These are phyloP conservation scores for Andrena cerasifolii DNA, from an alignment of 1,140 invertebrate species.

Conservation along the genomic window DNA sequence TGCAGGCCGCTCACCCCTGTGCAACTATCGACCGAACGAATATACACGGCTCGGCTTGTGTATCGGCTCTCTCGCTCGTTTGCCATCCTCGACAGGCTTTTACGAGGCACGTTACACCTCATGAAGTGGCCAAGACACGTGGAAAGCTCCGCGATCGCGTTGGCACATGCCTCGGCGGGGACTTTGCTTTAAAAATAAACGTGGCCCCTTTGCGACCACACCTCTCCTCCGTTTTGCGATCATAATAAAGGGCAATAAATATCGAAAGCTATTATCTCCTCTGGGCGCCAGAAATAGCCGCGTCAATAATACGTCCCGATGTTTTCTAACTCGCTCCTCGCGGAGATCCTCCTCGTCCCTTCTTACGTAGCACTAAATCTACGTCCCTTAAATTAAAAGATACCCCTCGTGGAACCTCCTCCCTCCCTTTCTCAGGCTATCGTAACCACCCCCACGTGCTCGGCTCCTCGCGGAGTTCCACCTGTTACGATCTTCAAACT, in stretches of 20 bases:
- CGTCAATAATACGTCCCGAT: constrained; percentile 13
- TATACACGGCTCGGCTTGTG: constrained; percentile 39
- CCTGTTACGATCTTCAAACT: constrained; percentile 6
- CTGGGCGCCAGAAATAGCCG: constrained; percentile 35
- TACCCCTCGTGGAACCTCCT: no score
- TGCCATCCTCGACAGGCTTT: constrained; percentile 29
- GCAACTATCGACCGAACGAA: constrained; percentile 70
- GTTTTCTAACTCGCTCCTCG: constrained; percentile 9
- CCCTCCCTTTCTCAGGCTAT: no score
- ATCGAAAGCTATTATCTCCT: constrained; percentile 41
- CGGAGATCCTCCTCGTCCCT: neutral
- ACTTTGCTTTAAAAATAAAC: constrained; percentile 43
- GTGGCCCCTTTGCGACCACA: constrained; percentile 2
- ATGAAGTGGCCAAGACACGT: constrained; percentile 52
- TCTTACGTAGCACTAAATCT: no score
- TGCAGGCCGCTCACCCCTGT: constrained; percentile 71
- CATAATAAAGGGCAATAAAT: constrained; percentile 21
- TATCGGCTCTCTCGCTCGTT: constrained; percentile 28
- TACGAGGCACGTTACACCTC: constrained; percentile 19
- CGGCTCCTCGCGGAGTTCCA: no score
- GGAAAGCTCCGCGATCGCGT: constrained; percentile 42
- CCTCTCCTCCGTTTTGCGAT: neutral
- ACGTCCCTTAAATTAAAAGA: no score
- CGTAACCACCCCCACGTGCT: no score
- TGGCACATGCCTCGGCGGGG: constrained; percentile 27